Percentiles rank a stretch among this genome's conserved stretches.
Evolutionary conservation across 2,888 invertebrate species (phyloP).

Genomic region (Drosophila diplacantha): DNA sequence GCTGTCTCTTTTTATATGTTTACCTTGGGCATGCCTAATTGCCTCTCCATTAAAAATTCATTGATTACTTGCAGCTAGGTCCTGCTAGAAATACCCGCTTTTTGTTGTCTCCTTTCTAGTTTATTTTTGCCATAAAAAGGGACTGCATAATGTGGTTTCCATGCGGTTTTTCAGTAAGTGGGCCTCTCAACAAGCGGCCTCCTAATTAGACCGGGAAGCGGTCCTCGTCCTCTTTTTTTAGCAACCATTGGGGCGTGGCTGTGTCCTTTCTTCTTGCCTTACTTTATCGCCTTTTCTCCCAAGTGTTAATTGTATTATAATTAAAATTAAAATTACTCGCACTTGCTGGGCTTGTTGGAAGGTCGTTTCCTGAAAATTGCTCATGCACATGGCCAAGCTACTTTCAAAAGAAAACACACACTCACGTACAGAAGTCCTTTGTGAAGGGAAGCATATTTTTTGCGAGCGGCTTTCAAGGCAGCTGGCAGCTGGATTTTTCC

Average conservation of each 20-base stretch:
- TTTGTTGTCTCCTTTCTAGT: conserved; percentile 18
- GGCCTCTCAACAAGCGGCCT: conserved; percentile 45
- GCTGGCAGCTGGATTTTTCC: conserved; percentile 40
- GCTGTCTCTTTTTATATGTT: not conserved
- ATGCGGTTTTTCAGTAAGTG: conserved; percentile 46
- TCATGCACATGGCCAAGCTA: conserved; percentile 27
- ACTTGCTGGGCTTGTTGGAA: conserved; percentile 1
- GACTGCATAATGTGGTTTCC: conserved; percentile 55
- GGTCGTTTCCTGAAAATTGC: conserved; percentile 16
- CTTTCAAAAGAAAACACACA: conserved; percentile 1
- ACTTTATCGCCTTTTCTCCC: conserved; percentile 9
- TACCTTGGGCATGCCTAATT: not conserved
- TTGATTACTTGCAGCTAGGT: not conserved
- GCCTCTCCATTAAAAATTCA: conserved; percentile 1
- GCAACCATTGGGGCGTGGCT: conserved; percentile 38
- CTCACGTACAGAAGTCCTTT: conserved; percentile 8
- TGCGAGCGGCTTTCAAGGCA: conserved; percentile 29
- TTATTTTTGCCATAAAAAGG: conserved; percentile 34
- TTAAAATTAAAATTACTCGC: conserved; percentile 51
- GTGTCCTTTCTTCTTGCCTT: not conserved
- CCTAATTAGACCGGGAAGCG: conserved; percentile 29
- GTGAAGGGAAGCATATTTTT: conserved; percentile 9
- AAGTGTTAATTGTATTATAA: conserved; percentile 50
- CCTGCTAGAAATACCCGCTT: not conserved
- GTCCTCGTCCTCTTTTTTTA: conserved; percentile 2